phyloP scores from a whole-genome alignment of 2,113 vertebrate species.

The Sprattus sprattus region DNA sequence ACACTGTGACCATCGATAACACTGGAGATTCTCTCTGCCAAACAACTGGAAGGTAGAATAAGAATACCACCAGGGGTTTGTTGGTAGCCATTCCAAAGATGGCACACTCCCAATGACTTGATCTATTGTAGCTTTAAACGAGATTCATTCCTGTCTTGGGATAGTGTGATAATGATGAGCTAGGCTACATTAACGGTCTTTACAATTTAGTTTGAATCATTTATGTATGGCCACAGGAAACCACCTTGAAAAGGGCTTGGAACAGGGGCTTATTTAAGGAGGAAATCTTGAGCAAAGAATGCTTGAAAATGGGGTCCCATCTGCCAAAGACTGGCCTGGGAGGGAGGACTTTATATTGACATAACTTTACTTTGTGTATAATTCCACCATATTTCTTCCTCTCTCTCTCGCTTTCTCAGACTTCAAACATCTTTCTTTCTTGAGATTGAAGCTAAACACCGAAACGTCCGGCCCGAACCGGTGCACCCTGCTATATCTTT shows the following conservation, averaged over 20 bases:
- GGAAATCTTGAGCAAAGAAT: neutral
- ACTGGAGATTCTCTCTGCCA: neutral
- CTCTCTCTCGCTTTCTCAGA: neutral
- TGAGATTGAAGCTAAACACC: neutral
- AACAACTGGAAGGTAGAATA: neutral
- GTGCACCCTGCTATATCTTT: too few relatives aligned
- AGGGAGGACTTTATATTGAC: neutral
- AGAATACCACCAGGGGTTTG: neutral
- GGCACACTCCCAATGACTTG: neutral
- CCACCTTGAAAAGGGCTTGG: neutral
- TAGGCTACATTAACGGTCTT: neutral
- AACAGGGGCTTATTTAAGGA: neutral
- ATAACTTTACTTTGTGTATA: neutral
- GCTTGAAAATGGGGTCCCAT: neutral
- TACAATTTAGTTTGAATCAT: neutral
- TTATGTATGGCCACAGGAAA: neutral
- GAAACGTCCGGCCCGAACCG: too few relatives aligned
- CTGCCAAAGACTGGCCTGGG: neutral
- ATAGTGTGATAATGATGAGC: neutral
- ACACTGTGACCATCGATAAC: neutral
- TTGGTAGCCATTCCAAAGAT: neutral
- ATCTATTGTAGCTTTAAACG: neutral
- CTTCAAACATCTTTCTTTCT: neutral
- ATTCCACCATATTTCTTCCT: neutral
- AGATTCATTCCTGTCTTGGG: neutral